Base-by-base conservation (phyloP, 2,797 vertebrate genomes). In the Alfaro cultratus region DNA sequence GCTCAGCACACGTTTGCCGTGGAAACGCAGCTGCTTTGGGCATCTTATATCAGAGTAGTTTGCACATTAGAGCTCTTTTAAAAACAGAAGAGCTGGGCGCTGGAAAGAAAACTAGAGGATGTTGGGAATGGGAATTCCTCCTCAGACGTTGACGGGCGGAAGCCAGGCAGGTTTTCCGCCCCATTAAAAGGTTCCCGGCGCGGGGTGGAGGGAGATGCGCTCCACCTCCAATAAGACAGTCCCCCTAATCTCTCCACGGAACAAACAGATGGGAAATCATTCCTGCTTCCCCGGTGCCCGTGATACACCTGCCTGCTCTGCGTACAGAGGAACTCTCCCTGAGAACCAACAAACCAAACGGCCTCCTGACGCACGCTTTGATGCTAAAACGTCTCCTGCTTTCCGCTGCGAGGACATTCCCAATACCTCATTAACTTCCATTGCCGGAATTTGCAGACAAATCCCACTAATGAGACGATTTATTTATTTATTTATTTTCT, bases 231-330 rank as follows among this genome's bases (percentile, higher is more conserved):
- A 92, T 91, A 81, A 89, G 90, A 92, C 81, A 36, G 64, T 76
- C 86, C 83, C 83, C 86, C 84, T 90, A 83, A 87, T 84, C 88
- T 90, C 91, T 93, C 91, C 26, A 55, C 2, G 81, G 92, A 93
- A 81, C 80, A 85, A 80, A 88, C 94, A 94, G 93, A 95, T 95
- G 94, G 93, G 83, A 91, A 94, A 93, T 89, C 91, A 91, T 91
- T 94, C 89, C 88, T 29, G 46, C 87, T 89, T 85, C 82, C 76
- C 86, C 84, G 76, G 78, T 84, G 84, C 92, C 91, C 88, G 76
- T 89, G 94, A 89, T 87, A 88, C 94, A 94, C 94, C 93, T 94
- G 93, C 89, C 91, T 85, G 83, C 91, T 93, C 91, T 92, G 90
- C 89, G 85, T 55, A 83, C 82, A 80, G 83, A 86, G 73, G 78